Evolutionary conservation across 2,888 invertebrate genomes (phyloP), one percentile per base, ranked within the genome.

Genomic region (Harpagoxenus sublaevis): DNA sequence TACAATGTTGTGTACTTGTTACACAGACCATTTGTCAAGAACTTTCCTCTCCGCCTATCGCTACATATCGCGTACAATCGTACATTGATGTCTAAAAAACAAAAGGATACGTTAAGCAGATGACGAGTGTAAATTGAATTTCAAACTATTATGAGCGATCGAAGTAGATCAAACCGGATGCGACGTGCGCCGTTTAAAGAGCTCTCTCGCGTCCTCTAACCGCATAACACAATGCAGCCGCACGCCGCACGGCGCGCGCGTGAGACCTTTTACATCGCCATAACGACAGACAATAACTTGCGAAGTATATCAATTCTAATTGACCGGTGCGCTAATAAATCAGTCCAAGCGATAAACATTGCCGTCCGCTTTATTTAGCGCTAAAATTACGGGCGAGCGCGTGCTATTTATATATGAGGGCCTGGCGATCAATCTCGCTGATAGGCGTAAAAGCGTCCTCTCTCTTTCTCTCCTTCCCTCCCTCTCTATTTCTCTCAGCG

Each of bases 221-320:
- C 65, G 39, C 62, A 12, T 63, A 75, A 39, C 42, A 53, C 39
- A 35, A 15, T 35, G 23, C 63, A 62, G 23, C 15, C 48, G 45
- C 39, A 39, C 45, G 48, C 15, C 48, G 45, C 39, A 39, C 45
- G 48, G 51, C 18, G 23, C 55, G 68, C 45, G 12, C 68, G 78
- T 35, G 45, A 78, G 55, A 70, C 78, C 78, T 78, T 78, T 78
- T 45, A 57, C 70, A 31, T 39, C 23, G 42, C 6, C 6, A 31
- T 70, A 78, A 78, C 66, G 53, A 66, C 31, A 35, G 78, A 78
- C 78, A 78, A 78, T 78, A 70, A 70, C 70, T 78, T 45, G 57
- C 70, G 70, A 45, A 70, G 45, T 78, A 78, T 78, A 70, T 78
- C 78, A 70, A 78, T 70, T n/a, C 78, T 78, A 78, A 78, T 78